Evolutionary conservation across 2,113 vertebrate genomes (phyloP).

Genomic region (Stigmatopora argus): DNA sequence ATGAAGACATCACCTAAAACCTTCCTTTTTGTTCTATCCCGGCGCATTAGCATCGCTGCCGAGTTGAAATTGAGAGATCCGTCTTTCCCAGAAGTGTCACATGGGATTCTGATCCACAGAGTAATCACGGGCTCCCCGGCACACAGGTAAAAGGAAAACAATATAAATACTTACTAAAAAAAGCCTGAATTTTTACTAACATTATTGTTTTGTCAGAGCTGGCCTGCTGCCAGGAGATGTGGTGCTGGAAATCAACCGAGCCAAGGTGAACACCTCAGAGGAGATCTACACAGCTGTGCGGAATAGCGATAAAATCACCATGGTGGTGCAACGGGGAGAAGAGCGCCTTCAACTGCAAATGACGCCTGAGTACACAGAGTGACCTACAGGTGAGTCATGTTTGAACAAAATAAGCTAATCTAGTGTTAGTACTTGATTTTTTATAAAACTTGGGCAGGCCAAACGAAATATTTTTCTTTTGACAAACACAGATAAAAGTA

Average conservation of each 20-base stretch:
- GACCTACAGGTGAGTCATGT: conserved; percentile 7
- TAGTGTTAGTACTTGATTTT: not conserved
- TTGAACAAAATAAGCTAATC: not conserved
- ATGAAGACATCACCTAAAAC: not conserved
- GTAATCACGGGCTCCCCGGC: conserved; percentile 88
- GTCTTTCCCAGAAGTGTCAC: conserved; percentile 80
- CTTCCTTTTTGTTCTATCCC: conserved; percentile 1
- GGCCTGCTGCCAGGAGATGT: conserved; percentile 67
- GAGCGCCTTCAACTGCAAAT: conserved; percentile 77
- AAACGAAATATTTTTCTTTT: not conserved
- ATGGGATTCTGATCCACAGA: conserved; percentile 87
- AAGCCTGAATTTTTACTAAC: not conserved
- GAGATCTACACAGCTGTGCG: conserved; percentile 83
- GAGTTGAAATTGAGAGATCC: conserved; percentile 84
- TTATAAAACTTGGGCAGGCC: too few relatives aligned
- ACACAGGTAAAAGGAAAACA: conserved; percentile 67
- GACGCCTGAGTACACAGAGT: conserved; percentile 81
- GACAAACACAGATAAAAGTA: not conserved
- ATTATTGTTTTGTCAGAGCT: conserved; percentile 37
- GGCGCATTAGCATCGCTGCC: conserved; percentile 77
- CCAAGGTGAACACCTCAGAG: conserved; percentile 72
- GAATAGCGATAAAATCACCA: conserved; percentile 73
- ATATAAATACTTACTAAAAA: too few relatives aligned
- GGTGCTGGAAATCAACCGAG: conserved; percentile 56
- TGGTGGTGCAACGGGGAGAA: conserved; percentile 74